Conservation (phyloP, 2,797 vertebrate genomes). For the Sebastes cheni region DNA sequence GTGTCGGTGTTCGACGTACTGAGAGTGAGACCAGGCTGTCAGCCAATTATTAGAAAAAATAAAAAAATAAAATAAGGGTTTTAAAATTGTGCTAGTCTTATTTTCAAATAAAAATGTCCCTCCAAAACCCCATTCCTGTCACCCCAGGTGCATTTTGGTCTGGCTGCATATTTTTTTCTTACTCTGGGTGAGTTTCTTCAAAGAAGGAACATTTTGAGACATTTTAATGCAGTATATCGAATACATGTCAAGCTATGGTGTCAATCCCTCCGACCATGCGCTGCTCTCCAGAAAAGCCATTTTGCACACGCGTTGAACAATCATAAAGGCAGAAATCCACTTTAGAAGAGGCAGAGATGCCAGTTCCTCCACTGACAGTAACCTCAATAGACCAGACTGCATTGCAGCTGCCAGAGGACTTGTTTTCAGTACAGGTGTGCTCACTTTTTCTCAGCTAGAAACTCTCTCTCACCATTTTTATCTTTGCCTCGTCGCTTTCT, state of each 20-base stretch:
- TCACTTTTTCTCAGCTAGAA: conserved; percentile 17
- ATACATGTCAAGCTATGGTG: conserved; percentile 33
- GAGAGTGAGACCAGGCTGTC: too few species aligned
- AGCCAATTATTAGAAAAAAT: not conserved
- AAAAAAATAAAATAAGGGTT: not conserved
- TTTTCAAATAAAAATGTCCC: not conserved
- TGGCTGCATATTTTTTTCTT: not conserved
- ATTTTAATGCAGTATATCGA: conserved; percentile 26
- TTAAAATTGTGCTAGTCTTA: not conserved
- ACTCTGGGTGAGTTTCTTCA: conserved; percentile 18
- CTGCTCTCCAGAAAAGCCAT: conserved; percentile 23
- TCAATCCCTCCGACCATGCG: conserved; percentile 22
- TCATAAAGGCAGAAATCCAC: conserved; percentile 23
- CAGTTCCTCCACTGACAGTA: conserved; percentile 13
- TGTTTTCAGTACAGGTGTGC: conserved; percentile 38
- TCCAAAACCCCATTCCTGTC: not conserved
- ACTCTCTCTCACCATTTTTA: conserved; percentile 11
- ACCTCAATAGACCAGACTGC: conserved; percentile 26
- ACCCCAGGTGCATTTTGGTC: conserved; percentile 1
- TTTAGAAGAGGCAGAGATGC: conserved; percentile 11
- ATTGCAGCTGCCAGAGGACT: conserved; percentile 12
- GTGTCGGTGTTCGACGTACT: too few species aligned
- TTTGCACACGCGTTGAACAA: conserved; percentile 21
- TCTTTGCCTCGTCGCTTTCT: conserved; percentile 2
- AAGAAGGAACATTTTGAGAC: conserved; percentile 15